These are phyloP conservation scores for Pristionchus entomophagus DNA, from an alignment of 2,888 invertebrate species.

Conservation along the genomic window DNA sequence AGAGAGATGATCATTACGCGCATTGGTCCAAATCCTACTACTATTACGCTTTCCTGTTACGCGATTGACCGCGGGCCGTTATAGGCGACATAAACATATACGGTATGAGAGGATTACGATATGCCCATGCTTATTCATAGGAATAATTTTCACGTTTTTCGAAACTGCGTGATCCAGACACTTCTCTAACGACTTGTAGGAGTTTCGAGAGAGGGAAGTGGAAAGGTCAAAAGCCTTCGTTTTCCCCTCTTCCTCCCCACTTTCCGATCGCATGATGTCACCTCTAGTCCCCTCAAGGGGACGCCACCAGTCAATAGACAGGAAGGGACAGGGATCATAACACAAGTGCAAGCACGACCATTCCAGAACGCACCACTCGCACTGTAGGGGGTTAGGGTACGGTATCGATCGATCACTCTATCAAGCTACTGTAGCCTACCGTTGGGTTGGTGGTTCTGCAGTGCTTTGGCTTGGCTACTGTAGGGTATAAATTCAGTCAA, in stretches of 20 bases:
- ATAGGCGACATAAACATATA: background rate
- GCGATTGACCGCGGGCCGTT: constrained; percentile 9
- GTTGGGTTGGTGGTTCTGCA: too few relatives aligned
- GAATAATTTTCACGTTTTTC: too few relatives aligned
- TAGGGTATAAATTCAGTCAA: too few relatives aligned
- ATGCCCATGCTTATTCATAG: background rate
- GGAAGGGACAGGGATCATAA: constrained; percentile 19
- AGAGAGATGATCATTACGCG: constrained; percentile 12
- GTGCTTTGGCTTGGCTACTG: too few relatives aligned
- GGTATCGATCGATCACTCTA: background rate
- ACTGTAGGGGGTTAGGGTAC: background rate
- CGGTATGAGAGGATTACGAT: background rate
- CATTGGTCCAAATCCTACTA: background rate
- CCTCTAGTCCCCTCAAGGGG: background rate
- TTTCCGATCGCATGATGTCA: constrained; percentile 17
- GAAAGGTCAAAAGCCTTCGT: background rate
- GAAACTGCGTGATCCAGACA: too few relatives aligned
- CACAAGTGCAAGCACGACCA: constrained; percentile 11
- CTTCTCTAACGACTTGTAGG: too few relatives aligned
- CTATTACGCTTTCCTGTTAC: too few relatives aligned
- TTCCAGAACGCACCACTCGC: background rate
- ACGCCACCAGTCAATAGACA: background rate
- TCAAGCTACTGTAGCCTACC: too few relatives aligned
- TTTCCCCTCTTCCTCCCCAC: background rate
- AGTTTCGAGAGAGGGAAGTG: too few relatives aligned